Evolutionary conservation across 2,113 vertebrate genomes (phyloP).

Genomic region (Ptilonorhynchus violaceus): DNA sequence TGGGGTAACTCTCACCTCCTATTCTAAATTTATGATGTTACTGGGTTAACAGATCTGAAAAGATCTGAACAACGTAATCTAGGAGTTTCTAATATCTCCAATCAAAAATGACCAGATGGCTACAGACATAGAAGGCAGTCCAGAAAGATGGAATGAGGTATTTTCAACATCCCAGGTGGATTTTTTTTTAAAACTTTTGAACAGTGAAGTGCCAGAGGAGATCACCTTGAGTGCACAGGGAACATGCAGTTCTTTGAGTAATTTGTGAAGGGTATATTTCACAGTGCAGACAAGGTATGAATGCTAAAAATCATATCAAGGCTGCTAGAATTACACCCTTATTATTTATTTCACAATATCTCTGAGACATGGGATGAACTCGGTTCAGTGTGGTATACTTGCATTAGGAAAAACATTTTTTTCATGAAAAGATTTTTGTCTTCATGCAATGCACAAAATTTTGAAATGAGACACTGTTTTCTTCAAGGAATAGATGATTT

Average conservation of each 20-base stretch:
- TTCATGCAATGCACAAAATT: background rate
- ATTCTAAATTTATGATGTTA: background rate
- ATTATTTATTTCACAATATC: slow-evolving; percentile 34
- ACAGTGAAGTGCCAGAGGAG: background rate
- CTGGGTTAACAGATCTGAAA: background rate
- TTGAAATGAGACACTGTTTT: background rate
- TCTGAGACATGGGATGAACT: background rate
- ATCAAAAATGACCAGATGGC: background rate
- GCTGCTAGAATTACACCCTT: background rate
- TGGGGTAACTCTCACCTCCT: background rate
- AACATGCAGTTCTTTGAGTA: background rate
- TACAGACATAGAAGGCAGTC: background rate
- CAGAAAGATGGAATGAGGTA: background rate
- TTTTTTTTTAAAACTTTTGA: background rate
- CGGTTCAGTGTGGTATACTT: background rate
- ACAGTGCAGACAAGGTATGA: background rate
- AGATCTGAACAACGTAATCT: background rate
- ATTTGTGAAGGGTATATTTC: background rate
- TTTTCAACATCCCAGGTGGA: background rate
- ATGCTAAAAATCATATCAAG: background rate
- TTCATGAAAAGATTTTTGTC: background rate
- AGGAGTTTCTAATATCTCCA: background rate
- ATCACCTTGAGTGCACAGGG: background rate
- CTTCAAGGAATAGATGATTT: background rate
- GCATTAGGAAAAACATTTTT: background rate